Conservation (phyloP, 2,888 invertebrate genomes). For the Chaitophorus viminalis region DNA sequence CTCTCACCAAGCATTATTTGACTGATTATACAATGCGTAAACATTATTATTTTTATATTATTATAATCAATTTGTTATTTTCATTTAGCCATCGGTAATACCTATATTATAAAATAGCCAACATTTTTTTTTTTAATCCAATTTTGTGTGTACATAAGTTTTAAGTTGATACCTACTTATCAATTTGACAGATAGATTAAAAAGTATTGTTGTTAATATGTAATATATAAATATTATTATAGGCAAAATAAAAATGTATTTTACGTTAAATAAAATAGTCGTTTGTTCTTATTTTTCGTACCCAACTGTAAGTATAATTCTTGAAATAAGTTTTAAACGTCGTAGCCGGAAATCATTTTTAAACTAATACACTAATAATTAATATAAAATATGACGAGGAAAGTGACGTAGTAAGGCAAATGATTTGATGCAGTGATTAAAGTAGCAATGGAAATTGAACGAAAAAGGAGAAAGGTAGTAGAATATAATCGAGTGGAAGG, state of each 20-base stretch:
- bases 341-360: not conserved
- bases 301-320: no score
- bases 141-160: not conserved
- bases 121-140: not conserved
- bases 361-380: not conserved
- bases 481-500: not conserved
- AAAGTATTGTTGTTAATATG: not conserved
- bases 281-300: no score
- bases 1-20: not conserved
- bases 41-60: not conserved
- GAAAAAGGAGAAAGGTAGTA: conserved; percentile 11
- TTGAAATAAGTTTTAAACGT: not conserved
- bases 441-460: not conserved
- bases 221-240: no score
- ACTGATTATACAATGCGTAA: not conserved
- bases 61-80: not conserved
- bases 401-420: not conserved
- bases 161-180: not conserved
- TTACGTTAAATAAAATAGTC: no score
- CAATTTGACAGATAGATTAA: not conserved
- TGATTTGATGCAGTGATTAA: not conserved
- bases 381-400: not conserved
- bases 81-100: not conserved
- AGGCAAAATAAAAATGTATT: not conserved
- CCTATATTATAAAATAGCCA: no score